A percentile compares a stretch with the other conserved stretches of the same genome.
Conservation (phyloP, 1,140 invertebrate genomes). For the Antheraea pernyi region DNA sequence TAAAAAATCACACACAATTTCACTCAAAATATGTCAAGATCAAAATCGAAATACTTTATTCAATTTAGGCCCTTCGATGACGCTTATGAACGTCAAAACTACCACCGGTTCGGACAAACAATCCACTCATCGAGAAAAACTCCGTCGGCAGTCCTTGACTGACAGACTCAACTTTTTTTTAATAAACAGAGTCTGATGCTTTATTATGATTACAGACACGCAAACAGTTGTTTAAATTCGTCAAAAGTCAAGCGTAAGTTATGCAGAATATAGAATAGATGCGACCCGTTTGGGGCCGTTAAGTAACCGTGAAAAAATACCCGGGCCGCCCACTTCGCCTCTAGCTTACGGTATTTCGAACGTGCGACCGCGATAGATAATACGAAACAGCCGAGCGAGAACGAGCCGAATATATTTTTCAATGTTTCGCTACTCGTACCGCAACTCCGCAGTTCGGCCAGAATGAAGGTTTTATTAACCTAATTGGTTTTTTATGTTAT, state of each 20-base stretch:
- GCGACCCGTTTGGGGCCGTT: slow-evolving; percentile 54
- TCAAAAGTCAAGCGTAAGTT: slow-evolving; percentile 50
- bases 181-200: too few relatives aligned
- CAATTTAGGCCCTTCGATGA: too few relatives aligned
- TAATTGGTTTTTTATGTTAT: slow-evolving; percentile 31
- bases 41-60: too few relatives aligned
- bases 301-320: slow-evolving; percentile 66
- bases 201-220: neutral
- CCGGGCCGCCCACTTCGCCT: slow-evolving; percentile 48
- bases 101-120: too few relatives aligned
- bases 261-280: slow-evolving; percentile 42
- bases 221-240: slow-evolving; percentile 37
- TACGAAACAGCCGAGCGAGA: slow-evolving; percentile 24
- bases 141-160: too few relatives aligned
- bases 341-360: slow-evolving; percentile 67
- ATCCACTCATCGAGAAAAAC: too few relatives aligned
- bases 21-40: too few relatives aligned
- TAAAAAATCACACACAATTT: too few relatives aligned
- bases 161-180: too few relatives aligned
- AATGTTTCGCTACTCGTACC: slow-evolving; percentile 20
- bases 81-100: too few relatives aligned
- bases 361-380: slow-evolving; percentile 44
- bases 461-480: slow-evolving; percentile 60
- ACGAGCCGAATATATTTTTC: slow-evolving; percentile 40
- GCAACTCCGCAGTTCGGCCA: slow-evolving; percentile 41